These are phyloP conservation scores for Adelges cooleyi DNA, from an alignment of 1,140 invertebrate genomes.

Conservation along the genomic window DNA sequence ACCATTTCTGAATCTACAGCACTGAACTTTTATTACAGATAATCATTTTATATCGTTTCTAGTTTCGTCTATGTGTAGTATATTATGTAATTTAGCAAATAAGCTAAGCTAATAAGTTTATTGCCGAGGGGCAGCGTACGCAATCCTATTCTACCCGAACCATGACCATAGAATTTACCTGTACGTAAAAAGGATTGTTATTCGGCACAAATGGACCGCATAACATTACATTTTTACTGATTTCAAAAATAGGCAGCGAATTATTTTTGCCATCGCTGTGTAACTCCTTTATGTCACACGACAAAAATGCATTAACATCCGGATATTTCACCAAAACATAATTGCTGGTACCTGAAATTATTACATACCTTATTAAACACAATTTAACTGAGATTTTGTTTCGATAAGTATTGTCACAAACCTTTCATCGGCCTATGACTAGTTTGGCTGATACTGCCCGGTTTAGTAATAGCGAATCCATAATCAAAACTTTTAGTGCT, in stretches of 20 bases:
- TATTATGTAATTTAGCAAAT: too few species aligned
- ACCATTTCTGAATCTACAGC: too few species aligned
- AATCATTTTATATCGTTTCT: too few species aligned
- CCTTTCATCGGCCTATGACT: slow-evolving; percentile 49
- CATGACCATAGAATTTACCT: too few species aligned
- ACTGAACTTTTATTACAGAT: too few species aligned
- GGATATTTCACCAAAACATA: neutral
- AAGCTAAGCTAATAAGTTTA: too few species aligned
- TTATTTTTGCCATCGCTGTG: neutral
- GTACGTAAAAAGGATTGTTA: slow-evolving; percentile 12
- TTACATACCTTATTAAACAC: too few species aligned
- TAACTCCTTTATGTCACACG: slow-evolving; percentile 8
- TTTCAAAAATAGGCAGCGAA: neutral
- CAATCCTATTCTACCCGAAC: too few species aligned
- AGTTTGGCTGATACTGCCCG: slow-evolving; percentile 43
- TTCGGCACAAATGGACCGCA: slow-evolving; percentile 14
- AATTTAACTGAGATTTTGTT: too few species aligned
- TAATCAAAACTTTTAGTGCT: slow-evolving; percentile 51
- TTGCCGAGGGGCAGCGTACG: too few species aligned
- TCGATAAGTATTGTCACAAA: too few species aligned
- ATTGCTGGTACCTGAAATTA: slow-evolving; percentile 1
- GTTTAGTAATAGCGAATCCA: slow-evolving; percentile 51
- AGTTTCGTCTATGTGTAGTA: too few species aligned
- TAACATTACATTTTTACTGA: slow-evolving; percentile 3
- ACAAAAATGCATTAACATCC: neutral